Evolutionary conservation across 1,140 invertebrate species (phyloP).

Genomic region (Sweltsa coloradensis): DNA sequence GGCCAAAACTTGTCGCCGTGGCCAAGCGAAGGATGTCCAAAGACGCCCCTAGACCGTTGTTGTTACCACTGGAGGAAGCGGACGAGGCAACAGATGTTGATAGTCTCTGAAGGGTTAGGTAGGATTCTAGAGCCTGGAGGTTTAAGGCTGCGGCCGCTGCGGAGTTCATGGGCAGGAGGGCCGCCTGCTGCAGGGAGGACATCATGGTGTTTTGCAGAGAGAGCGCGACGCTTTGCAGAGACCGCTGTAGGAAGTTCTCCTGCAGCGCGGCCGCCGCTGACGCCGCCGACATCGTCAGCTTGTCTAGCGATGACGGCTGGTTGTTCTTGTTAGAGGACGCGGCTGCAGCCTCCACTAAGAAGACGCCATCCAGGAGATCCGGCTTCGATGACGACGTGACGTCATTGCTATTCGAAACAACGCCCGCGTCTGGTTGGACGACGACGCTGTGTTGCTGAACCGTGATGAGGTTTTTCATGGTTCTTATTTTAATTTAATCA

Average conservation of each 20-base stretch:
- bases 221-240: constrained; percentile 53
- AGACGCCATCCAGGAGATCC: no score
- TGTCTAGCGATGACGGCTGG: no score
- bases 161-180: constrained; percentile 59
- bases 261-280: no score
- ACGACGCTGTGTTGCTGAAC: no score
- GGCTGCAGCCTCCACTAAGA: no score
- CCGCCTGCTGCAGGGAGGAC: constrained; percentile 58
- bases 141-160: constrained; percentile 66
- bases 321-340: no score
- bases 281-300: no score
- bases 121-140: constrained; percentile 69
- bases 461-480: no score
- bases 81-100: constrained; percentile 19
- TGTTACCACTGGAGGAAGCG: constrained; percentile 25
- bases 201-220: constrained; percentile 65
- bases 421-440: no score
- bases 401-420: no score
- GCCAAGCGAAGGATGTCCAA: constrained; percentile 1
- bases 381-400: no score
- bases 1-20: constrained; percentile 10
- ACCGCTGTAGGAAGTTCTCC: constrained; percentile 39
- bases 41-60: constrained; percentile 29
- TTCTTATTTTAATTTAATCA: no score
- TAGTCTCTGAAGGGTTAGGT: constrained; percentile 63